Evolutionary conservation across 2,888 invertebrate genomes (phyloP), one percentile per base, ranked within the genome.

Genomic region (Dynastes hyllus): DNA sequence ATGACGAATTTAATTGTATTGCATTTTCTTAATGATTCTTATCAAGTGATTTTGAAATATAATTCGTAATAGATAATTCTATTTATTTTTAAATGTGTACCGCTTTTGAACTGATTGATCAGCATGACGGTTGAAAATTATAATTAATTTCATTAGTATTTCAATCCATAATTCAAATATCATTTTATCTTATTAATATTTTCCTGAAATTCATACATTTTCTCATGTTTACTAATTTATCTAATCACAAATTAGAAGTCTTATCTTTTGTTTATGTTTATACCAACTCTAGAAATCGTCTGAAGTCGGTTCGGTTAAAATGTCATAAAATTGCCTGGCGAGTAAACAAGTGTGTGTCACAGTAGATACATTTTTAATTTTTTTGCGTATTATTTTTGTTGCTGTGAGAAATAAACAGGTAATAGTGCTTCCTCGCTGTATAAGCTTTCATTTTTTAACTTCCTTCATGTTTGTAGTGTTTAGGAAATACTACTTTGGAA

Each of bases 361-460:
- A 76, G 77, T 77, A 77, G 79, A 77, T 76, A 69, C 67, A 77
- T 76, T 79, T 79, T 77, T 75, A 63, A 79, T 79, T 79, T 63
- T 67, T 77, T 79, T 79, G 77, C 76, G 65, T 77, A 76, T 79
- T 61, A 76, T 78, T 79, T 79, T 77, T 77, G 79, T 79, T 79
- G 40, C 70, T 76, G 70, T 70, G 69, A 63, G 70, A 79, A 61
- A 79, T 71, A 76, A 79, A 61, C 79, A 79, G 79, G 79, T 79
- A 79, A 79, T 37, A 66, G 32, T 50, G 6, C 37, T n/a, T 61
- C 22, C 27, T 55, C 51, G 32, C 40, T 32, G 29, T 53, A 71
- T 27, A 11, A 11, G 58, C 58, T 77, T 69, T 40, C 61, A 45
- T 27, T 45, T 76, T 61, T n/a, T 77, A 2, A 77, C 53, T 45